These are phyloP conservation scores for Camptogramma bilineatum DNA, from an alignment of 2,888 invertebrate genomes.

Conservation along the genomic window DNA sequence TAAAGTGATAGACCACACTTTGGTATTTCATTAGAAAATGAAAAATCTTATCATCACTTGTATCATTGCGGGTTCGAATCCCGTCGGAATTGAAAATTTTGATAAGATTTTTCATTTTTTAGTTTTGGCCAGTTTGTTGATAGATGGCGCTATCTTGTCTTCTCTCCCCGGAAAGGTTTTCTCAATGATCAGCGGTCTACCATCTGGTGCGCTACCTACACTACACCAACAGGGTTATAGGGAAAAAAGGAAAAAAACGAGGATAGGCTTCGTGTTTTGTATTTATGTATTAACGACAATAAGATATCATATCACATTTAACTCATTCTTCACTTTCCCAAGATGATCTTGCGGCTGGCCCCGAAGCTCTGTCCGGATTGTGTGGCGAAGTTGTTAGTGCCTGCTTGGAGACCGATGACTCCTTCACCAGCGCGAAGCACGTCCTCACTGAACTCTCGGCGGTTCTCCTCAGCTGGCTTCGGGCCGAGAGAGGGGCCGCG, in stretches of 20 bases:
- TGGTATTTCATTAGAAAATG: no score
- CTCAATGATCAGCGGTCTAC: no score
- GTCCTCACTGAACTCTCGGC: constrained; percentile 92
- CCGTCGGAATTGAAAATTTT: no score
- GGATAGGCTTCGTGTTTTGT: constrained; percentile 5
- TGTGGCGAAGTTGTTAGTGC: constrained; percentile 93
- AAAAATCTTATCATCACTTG: no score
- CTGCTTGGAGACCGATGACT: constrained; percentile 95
- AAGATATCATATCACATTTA: constrained; percentile 4
- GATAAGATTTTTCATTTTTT: no score
- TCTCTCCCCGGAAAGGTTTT: no score
- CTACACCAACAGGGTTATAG: no score
- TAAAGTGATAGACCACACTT: no score
- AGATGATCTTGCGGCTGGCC: constrained; percentile 92
- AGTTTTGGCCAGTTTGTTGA: no score
- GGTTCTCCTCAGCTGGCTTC: constrained; percentile 93
- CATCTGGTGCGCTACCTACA: no score
- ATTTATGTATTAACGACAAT: not conserved
- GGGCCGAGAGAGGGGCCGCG: constrained; percentile 93
- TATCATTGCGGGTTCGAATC: no score
- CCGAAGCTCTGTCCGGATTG: constrained; percentile 95
- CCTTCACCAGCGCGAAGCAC: constrained; percentile 93
- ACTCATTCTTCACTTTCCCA: constrained; percentile 86
- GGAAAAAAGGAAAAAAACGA: not conserved
- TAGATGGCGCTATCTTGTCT: no score